Percentiles rank a stretch among this genome's conserved stretches.
phyloP scores from a whole-genome alignment of 2,113 vertebrate genomes.

The Ammodytes marinus region DNA sequence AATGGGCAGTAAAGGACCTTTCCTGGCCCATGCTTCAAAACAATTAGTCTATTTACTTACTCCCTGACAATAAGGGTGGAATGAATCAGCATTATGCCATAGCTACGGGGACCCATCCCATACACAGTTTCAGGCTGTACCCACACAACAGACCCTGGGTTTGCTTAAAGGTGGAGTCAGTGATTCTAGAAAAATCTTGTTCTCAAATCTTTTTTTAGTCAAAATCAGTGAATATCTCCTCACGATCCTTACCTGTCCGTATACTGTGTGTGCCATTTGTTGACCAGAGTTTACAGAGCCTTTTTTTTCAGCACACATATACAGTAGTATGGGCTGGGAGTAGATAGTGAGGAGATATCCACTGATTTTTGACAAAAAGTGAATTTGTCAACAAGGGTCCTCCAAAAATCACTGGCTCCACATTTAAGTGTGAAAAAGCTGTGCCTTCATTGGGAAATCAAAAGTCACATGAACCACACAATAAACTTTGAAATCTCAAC shows the following conservation, averaged over 20 bases:
- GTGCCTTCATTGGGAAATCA: conserved; percentile 38
- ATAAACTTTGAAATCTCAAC: conserved; percentile 28
- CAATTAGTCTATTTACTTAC: conserved; percentile 43
- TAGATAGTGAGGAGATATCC: too few relatives aligned
- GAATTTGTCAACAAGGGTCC: too few relatives aligned
- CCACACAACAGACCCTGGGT: conserved; percentile 34
- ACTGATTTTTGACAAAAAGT: too few relatives aligned
- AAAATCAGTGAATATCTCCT: too few relatives aligned
- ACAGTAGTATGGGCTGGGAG: too few relatives aligned
- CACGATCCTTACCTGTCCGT: too few relatives aligned
- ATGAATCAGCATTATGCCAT: conserved; percentile 54
- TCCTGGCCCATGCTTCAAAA: conserved; percentile 24
- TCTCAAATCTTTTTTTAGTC: too few relatives aligned
- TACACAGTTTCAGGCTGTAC: conserved; percentile 55
- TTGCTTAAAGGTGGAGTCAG: not conserved
- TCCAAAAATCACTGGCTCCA: too few relatives aligned
- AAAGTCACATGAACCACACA: conserved; percentile 33
- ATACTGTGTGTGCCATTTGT: too few relatives aligned
- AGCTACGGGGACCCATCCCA: conserved; percentile 60
- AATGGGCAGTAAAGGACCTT: conserved; percentile 33
- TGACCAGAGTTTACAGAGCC: too few relatives aligned
- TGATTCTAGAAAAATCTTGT: too few relatives aligned
- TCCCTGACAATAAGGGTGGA: conserved; percentile 51
- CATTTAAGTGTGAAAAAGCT: conserved; percentile 19
- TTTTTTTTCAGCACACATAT: too few relatives aligned